Evolutionary conservation across 2,113 vertebrate genomes (phyloP).

Genomic region (Phalacrocorax aristotelis): DNA sequence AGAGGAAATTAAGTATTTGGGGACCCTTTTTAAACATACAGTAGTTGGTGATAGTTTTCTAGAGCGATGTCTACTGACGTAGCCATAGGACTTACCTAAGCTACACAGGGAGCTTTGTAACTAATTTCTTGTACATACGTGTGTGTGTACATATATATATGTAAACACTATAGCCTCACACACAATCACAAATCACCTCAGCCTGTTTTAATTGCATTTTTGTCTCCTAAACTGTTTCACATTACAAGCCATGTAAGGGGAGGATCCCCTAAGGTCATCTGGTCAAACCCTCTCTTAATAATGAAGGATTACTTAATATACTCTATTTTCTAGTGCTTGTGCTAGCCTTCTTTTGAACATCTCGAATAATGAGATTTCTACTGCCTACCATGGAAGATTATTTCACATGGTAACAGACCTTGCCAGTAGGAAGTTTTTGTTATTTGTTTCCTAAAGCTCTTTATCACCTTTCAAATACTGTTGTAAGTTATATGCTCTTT

Average conservation of each 20-base stretch:
- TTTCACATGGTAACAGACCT: background rate
- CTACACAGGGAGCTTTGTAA: background rate
- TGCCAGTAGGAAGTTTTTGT: background rate
- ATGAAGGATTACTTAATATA: background rate
- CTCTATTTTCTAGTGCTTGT: background rate
- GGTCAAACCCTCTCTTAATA: background rate
- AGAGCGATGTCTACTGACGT: background rate
- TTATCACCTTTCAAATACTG: slow-evolving; percentile 21
- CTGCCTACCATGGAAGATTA: slow-evolving; percentile 1
- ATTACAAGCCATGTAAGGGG: background rate
- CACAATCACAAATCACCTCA: background rate
- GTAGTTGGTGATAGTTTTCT: background rate
- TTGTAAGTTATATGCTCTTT: slow-evolving; percentile 2
- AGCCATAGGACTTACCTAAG: background rate
- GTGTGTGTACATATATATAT: background rate
- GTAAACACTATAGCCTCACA: background rate
- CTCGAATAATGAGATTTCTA: background rate
- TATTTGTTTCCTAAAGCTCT: slow-evolving; percentile 37
- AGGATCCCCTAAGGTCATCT: background rate
- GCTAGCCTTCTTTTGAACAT: background rate
- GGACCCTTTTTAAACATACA: background rate
- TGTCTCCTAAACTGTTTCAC: background rate
- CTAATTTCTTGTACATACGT: background rate
- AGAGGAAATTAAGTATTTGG: background rate
- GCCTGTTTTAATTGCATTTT: background rate